A percentile compares a stretch with the other conserved stretches of the same genome.
Evolutionary conservation across 2,888 invertebrate genomes (phyloP).

Genomic region (Campaea margaritaria): DNA sequence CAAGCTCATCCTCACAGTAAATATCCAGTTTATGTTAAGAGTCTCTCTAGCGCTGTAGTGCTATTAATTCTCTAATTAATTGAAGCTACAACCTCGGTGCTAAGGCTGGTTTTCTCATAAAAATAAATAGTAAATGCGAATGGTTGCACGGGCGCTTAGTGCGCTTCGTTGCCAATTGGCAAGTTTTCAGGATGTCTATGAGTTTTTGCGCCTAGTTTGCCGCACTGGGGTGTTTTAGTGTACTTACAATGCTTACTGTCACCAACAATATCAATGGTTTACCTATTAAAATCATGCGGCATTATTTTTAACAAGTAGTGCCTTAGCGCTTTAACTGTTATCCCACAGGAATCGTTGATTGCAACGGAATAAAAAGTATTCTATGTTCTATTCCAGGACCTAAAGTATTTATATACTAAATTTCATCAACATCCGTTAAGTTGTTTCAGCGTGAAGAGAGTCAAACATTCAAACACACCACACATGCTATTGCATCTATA

Average conservation of each 20-base stretch:
- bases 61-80: conserved; percentile 27
- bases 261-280: too few species aligned
- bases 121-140: conserved; percentile 39
- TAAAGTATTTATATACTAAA: too few species aligned
- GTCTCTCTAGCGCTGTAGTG: conserved; percentile 3
- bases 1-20: conserved; percentile 1
- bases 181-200: conserved; percentile 44
- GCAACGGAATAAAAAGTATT: too few species aligned
- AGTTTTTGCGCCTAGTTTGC: conserved; percentile 21
- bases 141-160: conserved; percentile 27
- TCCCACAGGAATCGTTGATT: too few species aligned
- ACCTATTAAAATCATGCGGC: too few species aligned
- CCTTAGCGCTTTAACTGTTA: too few species aligned
- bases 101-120: conserved; percentile 30
- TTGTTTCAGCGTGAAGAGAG: too few species aligned
- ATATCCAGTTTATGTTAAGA: conserved; percentile 6
- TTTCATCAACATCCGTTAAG: too few species aligned
- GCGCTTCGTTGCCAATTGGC: conserved; percentile 54
- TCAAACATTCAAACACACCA: too few species aligned
- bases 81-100: conserved; percentile 20
- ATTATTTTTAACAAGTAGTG: too few species aligned
- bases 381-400: too few species aligned
- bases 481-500: too few species aligned
- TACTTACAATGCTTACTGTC: conserved; percentile 1
- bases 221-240: conserved; percentile 1